Conservation (phyloP, 2,888 invertebrate species). For the Mesorhabditis sp. region DNA sequence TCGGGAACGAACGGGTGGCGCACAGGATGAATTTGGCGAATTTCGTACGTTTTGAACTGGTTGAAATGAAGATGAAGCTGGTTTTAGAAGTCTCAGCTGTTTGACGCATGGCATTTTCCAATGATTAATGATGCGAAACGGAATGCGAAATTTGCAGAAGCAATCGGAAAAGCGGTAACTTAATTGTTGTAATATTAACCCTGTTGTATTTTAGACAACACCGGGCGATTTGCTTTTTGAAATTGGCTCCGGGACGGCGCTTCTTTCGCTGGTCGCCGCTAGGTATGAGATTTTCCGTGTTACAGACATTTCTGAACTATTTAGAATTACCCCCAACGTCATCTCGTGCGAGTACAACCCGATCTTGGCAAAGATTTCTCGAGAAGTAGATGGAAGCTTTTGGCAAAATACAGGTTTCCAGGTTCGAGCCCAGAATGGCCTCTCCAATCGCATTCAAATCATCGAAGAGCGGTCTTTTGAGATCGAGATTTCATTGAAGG, state of each 20-base stretch:
- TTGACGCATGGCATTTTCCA: slow-evolving; percentile 5
- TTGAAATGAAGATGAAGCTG: neutral
- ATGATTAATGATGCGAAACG: neutral
- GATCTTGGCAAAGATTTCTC: slow-evolving; percentile 7
- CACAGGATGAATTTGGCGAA: slow-evolving; percentile 4
- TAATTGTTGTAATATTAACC: neutral
- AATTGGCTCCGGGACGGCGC: slow-evolving; percentile 32
- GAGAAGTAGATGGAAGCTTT: neutral
- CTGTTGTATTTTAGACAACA: slow-evolving; percentile 7
- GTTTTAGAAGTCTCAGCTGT: slow-evolving; percentile 1
- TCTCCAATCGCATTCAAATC: neutral
- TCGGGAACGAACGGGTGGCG: neutral
- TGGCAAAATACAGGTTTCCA: neutral
- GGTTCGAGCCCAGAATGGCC: neutral
- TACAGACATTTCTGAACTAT: neutral
- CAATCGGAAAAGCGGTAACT: neutral
- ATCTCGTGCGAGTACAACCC: neutral
- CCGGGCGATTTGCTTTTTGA: slow-evolving; percentile 24
- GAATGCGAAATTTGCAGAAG: slow-evolving; percentile 1
- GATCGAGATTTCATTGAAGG: slow-evolving; percentile 1
- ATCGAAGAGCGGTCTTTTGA: neutral
- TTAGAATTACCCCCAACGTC: neutral
- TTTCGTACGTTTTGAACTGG: neutral
- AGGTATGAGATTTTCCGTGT: slow-evolving; percentile 10
- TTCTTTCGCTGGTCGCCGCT: slow-evolving; percentile 25